Conservation (phyloP, 2,888 invertebrate genomes). For the Tanytarsus gracilentus region DNA sequence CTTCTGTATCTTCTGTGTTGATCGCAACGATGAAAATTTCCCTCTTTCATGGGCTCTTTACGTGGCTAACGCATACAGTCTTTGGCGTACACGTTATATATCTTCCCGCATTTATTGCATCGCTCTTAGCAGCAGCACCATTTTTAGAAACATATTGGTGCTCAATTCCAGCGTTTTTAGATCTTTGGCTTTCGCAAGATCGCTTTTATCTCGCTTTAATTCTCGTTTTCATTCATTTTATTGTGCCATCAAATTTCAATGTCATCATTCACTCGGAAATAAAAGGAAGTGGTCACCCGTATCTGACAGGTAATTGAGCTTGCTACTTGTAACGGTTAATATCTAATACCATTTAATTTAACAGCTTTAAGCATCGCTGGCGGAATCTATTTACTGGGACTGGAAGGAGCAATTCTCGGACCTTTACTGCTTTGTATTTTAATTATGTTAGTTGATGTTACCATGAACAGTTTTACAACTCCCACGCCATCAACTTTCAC, state of each 20-base stretch:
- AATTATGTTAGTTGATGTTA: slow-evolving; percentile 83
- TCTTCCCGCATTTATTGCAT: slow-evolving; percentile 85
- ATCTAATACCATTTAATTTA: slow-evolving; percentile 51
- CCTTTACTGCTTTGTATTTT: slow-evolving; percentile 90
- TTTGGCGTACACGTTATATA: slow-evolving; percentile 93
- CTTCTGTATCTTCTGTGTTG: slow-evolving; percentile 88
- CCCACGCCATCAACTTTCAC: slow-evolving; percentile 44
- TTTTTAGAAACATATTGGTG: slow-evolving; percentile 95
- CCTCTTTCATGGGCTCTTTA: slow-evolving; percentile 94
- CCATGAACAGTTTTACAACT: slow-evolving; percentile 59
- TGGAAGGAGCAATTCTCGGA: slow-evolving; percentile 91
- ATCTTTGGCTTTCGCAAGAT: slow-evolving; percentile 89
- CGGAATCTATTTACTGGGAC: slow-evolving; percentile 88
- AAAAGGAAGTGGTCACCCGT: slow-evolving; percentile 60
- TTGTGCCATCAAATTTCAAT: slow-evolving; percentile 86
- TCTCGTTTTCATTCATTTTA: slow-evolving; percentile 67
- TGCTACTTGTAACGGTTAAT: neutral
- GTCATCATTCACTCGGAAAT: slow-evolving; percentile 95
- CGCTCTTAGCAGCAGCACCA: slow-evolving; percentile 89
- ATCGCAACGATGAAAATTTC: slow-evolving; percentile 95
- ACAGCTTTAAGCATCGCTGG: slow-evolving; percentile 96
- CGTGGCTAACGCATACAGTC: slow-evolving; percentile 92
- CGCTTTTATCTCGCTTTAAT: slow-evolving; percentile 70
- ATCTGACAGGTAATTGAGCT: slow-evolving; percentile 34
- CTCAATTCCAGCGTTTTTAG: slow-evolving; percentile 85